A percentile compares a stretch with the other conserved stretches of the same genome.
Evolutionary conservation across 30 jellyfish, hydroid and myxozoan genomes (phyloP).

Genomic region (Phacellophora camtschatica): DNA sequence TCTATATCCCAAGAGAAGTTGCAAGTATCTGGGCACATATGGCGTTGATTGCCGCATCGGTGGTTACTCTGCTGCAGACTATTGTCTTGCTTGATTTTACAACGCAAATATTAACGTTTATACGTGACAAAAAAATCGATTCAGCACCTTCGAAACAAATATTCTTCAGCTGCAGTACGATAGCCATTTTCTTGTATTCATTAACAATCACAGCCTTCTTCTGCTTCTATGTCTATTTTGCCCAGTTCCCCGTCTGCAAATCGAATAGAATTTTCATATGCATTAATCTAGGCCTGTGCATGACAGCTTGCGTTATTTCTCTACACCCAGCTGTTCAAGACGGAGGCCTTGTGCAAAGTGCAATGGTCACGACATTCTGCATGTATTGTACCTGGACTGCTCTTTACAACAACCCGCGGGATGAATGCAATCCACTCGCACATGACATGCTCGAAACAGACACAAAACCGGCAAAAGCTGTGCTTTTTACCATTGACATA

Average conservation of each 20-base stretch:
- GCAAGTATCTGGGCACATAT: conserved; percentile 74
- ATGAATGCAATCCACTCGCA: conserved; percentile 90
- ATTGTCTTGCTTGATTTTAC: conserved; percentile 70
- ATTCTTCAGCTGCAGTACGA: conserved; percentile 69
- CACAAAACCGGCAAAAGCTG: conserved; percentile 61
- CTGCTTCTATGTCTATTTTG: conserved; percentile 85
- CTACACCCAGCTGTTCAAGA: conserved; percentile 79
- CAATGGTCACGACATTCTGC: conserved; percentile 88
- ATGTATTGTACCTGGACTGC: conserved; percentile 97
- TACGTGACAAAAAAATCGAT: neutral
- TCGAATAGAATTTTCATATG: conserved; percentile 80
- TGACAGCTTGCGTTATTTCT: conserved; percentile 72
- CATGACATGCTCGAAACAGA: conserved; percentile 63
- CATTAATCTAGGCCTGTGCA: conserved; percentile 82
- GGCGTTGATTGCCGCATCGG: conserved; percentile 56
- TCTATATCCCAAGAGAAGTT: conserved; percentile 39
- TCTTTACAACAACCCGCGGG: conserved; percentile 79
- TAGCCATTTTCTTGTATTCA: conserved; percentile 67
- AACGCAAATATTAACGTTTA: conserved; percentile 12
- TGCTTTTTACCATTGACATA: conserved; percentile 51
- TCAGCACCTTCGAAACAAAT: conserved; percentile 1
- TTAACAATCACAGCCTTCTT: conserved; percentile 67
- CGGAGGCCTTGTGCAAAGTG: conserved; percentile 90
- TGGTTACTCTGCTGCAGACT: conserved; percentile 56
- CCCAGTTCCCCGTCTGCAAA: conserved; percentile 68